Evolutionary conservation across 2,888 invertebrate species (phyloP).

Genomic region (Philonicus albiceps): DNA sequence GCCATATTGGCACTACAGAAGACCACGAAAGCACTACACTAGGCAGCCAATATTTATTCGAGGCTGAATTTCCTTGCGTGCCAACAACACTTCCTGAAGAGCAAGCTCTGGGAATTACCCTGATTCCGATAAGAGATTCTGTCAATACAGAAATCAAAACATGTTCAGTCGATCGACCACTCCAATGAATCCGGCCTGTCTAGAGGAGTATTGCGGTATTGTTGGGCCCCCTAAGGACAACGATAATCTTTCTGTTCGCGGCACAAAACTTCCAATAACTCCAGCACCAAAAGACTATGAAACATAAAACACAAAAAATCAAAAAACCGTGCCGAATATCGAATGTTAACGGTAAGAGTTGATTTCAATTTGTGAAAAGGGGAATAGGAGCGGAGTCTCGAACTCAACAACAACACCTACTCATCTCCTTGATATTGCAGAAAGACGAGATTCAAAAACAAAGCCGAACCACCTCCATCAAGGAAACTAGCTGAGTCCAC

Average conservation of each 20-base stretch:
- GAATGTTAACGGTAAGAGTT: conserved; percentile 65
- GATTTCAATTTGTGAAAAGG: conserved; percentile 73
- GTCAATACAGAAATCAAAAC: conserved; percentile 70
- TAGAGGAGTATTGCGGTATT: conserved; percentile 74
- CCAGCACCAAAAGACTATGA: conserved; percentile 69
- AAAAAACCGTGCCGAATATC: conserved; percentile 67
- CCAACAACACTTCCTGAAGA: conserved; percentile 90
- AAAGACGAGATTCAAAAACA: conserved; percentile 43
- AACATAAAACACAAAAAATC: conserved; percentile 55
- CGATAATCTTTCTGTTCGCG: conserved; percentile 55
- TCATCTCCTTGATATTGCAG: conserved; percentile 52
- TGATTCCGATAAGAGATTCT: conserved; percentile 81
- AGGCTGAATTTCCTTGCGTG: conserved; percentile 85
- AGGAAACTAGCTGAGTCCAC: conserved; percentile 61
- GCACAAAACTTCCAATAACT: conserved; percentile 75
- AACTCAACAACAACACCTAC: conserved; percentile 56
- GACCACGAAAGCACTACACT: conserved; percentile 79
- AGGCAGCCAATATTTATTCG: conserved; percentile 83
- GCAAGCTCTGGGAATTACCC: conserved; percentile 80
- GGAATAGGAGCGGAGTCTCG: conserved; percentile 59
- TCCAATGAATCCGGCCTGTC: conserved; percentile 74
- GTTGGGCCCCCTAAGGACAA: conserved; percentile 55
- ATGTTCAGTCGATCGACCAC: conserved; percentile 78
- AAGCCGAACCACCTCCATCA: conserved; percentile 63
- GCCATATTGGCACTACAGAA: conserved; percentile 66